Base-by-base conservation (phyloP, 1,140 invertebrate species). In the Pseudobourletiella spinata region DNA sequence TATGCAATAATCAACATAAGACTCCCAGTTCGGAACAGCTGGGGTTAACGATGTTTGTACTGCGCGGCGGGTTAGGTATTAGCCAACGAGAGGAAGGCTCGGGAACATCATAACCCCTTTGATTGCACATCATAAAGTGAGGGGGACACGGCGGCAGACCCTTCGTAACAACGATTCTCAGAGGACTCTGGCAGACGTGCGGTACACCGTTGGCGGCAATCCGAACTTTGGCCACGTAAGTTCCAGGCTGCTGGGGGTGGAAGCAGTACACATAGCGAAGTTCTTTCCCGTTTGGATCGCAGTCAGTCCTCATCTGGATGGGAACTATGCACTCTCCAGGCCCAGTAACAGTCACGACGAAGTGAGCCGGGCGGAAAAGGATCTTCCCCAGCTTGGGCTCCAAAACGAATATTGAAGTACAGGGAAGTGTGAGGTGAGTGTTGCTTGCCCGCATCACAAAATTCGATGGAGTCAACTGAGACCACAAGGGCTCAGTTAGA, bases 341-440 rank as follows among this genome's bases (percentile, higher is more conserved):
- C 18, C 46, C 46, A 11, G 46, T 48, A 8, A 48, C 46, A 48
- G 46, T 25, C 24, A 48, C 46, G 46, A 48, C 46, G 46, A 48
- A 48, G 22, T 48, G 46, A 11, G 22, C 22, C 22, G 46, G 46
- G 6, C 46, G 46, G 24, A 48, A 48, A 11, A 48, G 18, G 6
- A 48, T 48, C 18, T 48, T 48, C 6, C 46, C 46, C 11, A 22
- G 46, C 22, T 48, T 11, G 22, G 46, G 46, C 18, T 48, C 16
- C 6, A 48, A 20, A 6, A 25, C 24, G 46, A 48, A 48, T 20
- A 25, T 25, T 6, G 6, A 8, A 25, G 46, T 11, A 11, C 16
- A 11, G 8, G 46, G 6, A 6, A 11, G 6, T 6, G 46, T 6
- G 11, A 48, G 22, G 11, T n/a, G 46, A 25, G 6, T 48, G 6